A percentile compares a stretch with the other conserved stretches of the same genome.
These are phyloP conservation scores for Lissonota sp. DNA, from an alignment of 2,888 invertebrate genomes.

Conservation along the genomic window DNA sequence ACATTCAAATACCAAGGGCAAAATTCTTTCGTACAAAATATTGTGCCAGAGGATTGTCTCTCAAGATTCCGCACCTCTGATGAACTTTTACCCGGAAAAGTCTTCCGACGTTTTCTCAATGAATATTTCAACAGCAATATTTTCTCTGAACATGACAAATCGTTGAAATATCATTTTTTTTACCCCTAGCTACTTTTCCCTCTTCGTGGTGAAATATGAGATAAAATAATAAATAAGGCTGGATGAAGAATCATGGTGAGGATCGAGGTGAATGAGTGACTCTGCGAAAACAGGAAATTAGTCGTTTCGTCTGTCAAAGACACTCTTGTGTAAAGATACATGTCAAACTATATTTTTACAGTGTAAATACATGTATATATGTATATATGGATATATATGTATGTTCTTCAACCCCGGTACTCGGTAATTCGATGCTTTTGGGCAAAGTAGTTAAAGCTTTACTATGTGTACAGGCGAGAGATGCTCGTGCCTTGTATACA, in stretches of 20 bases:
- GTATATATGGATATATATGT: constrained; percentile 24
- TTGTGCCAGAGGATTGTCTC: too few relatives aligned
- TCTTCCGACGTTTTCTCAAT: too few relatives aligned
- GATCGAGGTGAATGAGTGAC: constrained; percentile 41
- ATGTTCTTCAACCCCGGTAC: constrained; percentile 54
- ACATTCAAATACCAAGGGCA: too few relatives aligned
- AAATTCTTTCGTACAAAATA: too few relatives aligned
- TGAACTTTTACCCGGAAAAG: too few relatives aligned
- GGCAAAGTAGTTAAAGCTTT: constrained; percentile 61
- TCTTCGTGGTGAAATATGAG: background rate
- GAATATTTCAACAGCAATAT: too few relatives aligned
- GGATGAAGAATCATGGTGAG: constrained; percentile 12
- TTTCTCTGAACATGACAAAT: too few relatives aligned
- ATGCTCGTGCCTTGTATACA: constrained; percentile 24
- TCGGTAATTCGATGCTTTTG: constrained; percentile 64
- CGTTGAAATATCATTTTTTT: too few relatives aligned
- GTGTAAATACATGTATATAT: constrained; percentile 3
- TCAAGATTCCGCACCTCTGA: too few relatives aligned
- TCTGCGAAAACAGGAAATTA: constrained; percentile 57
- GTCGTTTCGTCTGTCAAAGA: constrained; percentile 59
- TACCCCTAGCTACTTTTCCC: background rate
- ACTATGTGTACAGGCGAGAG: constrained; percentile 43
- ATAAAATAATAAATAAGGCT: constrained; percentile 27
- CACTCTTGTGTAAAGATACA: constrained; percentile 5
- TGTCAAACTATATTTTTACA: constrained; percentile 22